These are phyloP conservation scores for Lasioglossum baleicum DNA, from an alignment of 1,140 invertebrate genomes.

Conservation along the genomic window DNA sequence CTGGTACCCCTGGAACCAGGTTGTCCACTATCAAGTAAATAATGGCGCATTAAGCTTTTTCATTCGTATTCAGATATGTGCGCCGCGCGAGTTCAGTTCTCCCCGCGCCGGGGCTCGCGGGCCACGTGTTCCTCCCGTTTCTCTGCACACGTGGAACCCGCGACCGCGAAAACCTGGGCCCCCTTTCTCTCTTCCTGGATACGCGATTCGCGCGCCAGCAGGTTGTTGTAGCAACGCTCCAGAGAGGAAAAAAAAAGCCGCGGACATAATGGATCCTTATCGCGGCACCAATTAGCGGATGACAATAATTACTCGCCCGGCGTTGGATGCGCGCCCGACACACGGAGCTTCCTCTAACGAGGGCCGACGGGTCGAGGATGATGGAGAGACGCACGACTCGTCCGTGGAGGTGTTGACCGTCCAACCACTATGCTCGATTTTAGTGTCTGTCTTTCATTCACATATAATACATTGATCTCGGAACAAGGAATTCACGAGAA, in stretches of 20 bases:
- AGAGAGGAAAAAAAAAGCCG: too few relatives aligned
- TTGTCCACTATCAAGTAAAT: conserved; percentile 80
- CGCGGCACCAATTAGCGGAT: conserved; percentile 34
- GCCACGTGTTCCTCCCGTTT: too few relatives aligned
- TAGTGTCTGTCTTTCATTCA: not conserved
- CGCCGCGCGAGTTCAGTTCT: conserved; percentile 23
- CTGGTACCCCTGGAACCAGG: conserved; percentile 72
- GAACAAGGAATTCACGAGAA: too few relatives aligned
- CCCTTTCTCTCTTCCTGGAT: too few relatives aligned
- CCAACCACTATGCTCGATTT: not conserved
- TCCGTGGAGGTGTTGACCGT: not conserved
- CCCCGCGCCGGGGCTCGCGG: conserved; percentile 22
- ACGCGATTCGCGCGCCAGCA: conserved; percentile 33
- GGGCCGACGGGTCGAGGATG: not conserved
- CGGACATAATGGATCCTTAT: conserved; percentile 46
- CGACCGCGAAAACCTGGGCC: too few relatives aligned
- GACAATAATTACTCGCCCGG: conserved; percentile 24
- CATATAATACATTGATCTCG: too few relatives aligned
- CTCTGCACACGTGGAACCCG: too few relatives aligned
- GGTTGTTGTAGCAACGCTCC: conserved; percentile 29
- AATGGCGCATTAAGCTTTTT: conserved; percentile 80
- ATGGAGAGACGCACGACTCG: not conserved
- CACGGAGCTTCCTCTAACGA: conserved; percentile 9
- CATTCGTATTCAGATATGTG: conserved; percentile 68
- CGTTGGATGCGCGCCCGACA: not conserved